These are phyloP conservation scores for Amblyjoppa fuscipennis DNA, from an alignment of 2,888 invertebrate species.

Conservation along the genomic window DNA sequence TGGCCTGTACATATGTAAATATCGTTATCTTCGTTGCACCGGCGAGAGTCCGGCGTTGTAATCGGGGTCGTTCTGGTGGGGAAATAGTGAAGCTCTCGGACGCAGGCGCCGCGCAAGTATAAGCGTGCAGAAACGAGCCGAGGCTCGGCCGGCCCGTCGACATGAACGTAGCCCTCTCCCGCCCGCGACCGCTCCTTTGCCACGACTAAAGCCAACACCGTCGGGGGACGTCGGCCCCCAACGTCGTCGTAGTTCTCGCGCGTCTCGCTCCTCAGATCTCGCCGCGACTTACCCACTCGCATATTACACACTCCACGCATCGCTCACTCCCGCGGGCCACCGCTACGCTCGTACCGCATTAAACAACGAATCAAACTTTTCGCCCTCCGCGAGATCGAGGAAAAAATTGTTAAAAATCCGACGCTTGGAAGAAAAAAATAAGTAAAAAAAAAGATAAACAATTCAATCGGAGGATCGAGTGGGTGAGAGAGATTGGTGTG, in stretches of 20 bases:
- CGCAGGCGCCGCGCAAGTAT: slow-evolving; percentile 59
- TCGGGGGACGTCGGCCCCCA: slow-evolving; percentile 55
- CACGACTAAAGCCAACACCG: slow-evolving; percentile 35
- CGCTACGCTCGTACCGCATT: not conserved
- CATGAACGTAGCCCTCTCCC: slow-evolving; percentile 74
- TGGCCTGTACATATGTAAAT: not conserved
- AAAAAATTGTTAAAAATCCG: not conserved
- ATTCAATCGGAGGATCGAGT: not conserved
- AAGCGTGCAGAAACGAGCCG: slow-evolving; percentile 58
- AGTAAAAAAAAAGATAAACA: slow-evolving; percentile 25
- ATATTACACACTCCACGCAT: slow-evolving; percentile 22
- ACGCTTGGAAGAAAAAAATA: slow-evolving; percentile 8
- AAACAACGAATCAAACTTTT: slow-evolving; percentile 3
- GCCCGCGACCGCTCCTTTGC: slow-evolving; percentile 57
- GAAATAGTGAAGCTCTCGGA: slow-evolving; percentile 45
- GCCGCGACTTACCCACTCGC: slow-evolving; percentile 52
- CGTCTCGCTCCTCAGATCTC: slow-evolving; percentile 52
- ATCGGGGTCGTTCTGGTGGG: slow-evolving; percentile 63
- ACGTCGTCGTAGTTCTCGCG: slow-evolving; percentile 68
- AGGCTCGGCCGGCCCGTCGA: slow-evolving; percentile 59
- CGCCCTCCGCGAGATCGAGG: not conserved
- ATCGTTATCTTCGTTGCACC: slow-evolving; percentile 59
- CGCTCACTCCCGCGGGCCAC: slow-evolving; percentile 19
- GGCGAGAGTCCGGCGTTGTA: slow-evolving; percentile 64
- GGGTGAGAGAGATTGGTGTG: slow-evolving; percentile 16